Base-by-base conservation (phyloP, 2,888 invertebrate species). In the Andrena hattorfiana region DNA sequence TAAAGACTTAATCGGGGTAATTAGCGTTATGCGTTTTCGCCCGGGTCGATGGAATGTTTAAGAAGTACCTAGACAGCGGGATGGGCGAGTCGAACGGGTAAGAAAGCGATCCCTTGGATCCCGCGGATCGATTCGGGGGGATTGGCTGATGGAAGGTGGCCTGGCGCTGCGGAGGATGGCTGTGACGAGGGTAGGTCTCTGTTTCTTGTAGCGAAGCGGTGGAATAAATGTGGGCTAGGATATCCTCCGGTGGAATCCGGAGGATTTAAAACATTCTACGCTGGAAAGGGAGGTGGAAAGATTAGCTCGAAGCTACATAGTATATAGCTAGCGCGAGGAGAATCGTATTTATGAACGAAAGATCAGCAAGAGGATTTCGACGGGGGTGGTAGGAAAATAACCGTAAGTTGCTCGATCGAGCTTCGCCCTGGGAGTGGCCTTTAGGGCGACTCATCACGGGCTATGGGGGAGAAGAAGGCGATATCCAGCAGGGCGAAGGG, bases 11-110 rank as follows among this genome's bases (percentile, higher is more conserved):
- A 83, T 84, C 74, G 63, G 54, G 83, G 51, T 13, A 84, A 84
- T 84, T 82, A 79, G 82, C 83, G 83, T 83, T 83, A 82, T 51
- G 82, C 78, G 78, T 74, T 81, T 81, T 76, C 76, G 67, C 23
- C 23, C 48, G 60, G 54, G 35, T 60, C 75, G 60, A 30, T 28
- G 70, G 70, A 76, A 82, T 70, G 70, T 66, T 59, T 60, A 64
- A 75, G 81, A 75, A 79, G 54, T 60, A 23, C 10, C 48, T 26
- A 32, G 60, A 64, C 63, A 16, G 28, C 32, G 20, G 67, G 32
- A n/a, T 7, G 48, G 13, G 35, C 26, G 28, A 42, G 26, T 32
- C 5, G 16, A 8, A 7, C 13, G 3, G 4, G 26, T 10, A 13
- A 16, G 26, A 13, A 8, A 32, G 28, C 0, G 23, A 48, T 32